Conservation (phyloP, 2,888 invertebrate genomes). For the Standfussiana lucernea region DNA sequence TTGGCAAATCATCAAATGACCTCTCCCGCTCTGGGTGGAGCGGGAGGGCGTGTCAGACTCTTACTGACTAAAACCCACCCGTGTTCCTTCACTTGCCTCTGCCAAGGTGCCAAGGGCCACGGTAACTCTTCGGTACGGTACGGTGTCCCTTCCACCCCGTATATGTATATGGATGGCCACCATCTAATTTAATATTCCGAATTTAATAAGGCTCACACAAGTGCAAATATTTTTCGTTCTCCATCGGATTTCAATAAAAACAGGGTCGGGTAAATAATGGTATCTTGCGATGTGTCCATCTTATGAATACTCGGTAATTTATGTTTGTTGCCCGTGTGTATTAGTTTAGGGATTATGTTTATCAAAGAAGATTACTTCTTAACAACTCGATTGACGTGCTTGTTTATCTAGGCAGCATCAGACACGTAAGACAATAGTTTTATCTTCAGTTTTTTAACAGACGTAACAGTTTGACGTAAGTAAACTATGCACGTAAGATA, state of each 20-base stretch:
- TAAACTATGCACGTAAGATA: background rate
- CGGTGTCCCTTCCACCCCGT: no score
- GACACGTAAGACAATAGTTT: conserved; percentile 13
- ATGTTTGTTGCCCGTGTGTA: background rate
- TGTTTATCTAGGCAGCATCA: conserved; percentile 6
- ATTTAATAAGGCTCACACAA: no score
- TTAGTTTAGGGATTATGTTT: conserved; percentile 20
- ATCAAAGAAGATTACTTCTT: conserved; percentile 28
- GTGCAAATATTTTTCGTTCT: conserved; percentile 10
- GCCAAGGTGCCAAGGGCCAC: no score
- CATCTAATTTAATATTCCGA: no score
- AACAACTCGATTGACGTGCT: conserved; percentile 24
- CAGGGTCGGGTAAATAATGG: conserved; percentile 23
- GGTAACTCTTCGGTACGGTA: no score
- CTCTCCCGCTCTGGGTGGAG: no score
- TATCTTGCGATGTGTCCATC: conserved; percentile 15
- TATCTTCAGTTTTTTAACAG: conserved; percentile 17
- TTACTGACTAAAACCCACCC: no score
- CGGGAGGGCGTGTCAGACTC: no score
- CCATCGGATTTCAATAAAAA: conserved; percentile 20
- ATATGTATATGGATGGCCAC: no score
- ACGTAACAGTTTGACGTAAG: conserved; percentile 22
- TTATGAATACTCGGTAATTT: background rate
- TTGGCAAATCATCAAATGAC: no score
- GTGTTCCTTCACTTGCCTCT: no score